A percentile compares a stretch with the other conserved stretches of the same genome.
phyloP scores from a whole-genome alignment of 2,113 vertebrate species.

The Gopherus evgoodei region DNA sequence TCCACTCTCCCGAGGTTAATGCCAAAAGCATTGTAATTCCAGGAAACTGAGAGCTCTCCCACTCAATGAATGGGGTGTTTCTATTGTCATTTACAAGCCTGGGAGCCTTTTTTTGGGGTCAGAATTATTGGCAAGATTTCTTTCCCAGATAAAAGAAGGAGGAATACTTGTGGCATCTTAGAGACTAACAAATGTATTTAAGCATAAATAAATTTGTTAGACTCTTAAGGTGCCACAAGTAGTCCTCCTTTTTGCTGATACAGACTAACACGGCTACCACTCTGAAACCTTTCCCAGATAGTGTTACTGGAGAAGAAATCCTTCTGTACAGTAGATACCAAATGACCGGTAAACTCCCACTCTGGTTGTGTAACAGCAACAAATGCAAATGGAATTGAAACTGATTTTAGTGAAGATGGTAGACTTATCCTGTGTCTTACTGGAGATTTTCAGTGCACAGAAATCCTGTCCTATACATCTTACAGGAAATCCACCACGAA shows the following conservation, averaged over 20 bases:
- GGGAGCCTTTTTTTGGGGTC: rapidly evolving
- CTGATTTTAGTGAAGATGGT: background rate
- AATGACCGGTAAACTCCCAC: background rate
- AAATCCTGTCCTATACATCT: background rate
- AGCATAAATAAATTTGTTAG: no score
- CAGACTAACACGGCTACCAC: no score
- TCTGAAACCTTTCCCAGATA: background rate
- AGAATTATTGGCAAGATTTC: background rate
- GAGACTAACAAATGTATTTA: no score
- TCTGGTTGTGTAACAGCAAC: background rate
- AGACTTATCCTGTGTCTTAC: background rate
- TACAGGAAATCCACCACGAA: background rate
- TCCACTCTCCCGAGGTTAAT: rapidly evolving
- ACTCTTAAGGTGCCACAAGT: no score
- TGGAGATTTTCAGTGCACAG: background rate
- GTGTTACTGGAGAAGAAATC: rapidly evolving
- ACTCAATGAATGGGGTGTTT: rapidly evolving
- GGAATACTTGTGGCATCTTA: no score
- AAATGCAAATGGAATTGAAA: background rate
- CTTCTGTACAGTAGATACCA: background rate
- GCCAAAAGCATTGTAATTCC: background rate
- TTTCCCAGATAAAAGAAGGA: background rate
- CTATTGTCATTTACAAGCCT: background rate
- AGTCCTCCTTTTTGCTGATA: no score
- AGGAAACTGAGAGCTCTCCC: background rate